Percentiles rank a stretch among this genome's conserved stretches.
phyloP scores from a whole-genome alignment of 2,797 vertebrate species.

The Acrossocheilus fasciatus region DNA sequence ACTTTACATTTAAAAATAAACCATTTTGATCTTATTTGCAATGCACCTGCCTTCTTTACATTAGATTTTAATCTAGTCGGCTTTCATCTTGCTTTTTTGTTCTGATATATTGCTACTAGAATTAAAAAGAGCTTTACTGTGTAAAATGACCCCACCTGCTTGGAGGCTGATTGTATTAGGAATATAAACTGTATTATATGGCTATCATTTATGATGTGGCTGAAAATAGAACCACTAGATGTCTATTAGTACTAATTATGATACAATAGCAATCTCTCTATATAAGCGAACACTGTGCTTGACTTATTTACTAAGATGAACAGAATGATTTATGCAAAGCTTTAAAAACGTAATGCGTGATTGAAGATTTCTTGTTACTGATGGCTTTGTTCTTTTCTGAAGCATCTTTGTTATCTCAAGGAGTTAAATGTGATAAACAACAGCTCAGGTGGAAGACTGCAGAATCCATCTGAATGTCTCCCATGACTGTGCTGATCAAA shows the following conservation, averaged over 20 bases:
- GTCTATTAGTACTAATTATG: slow-evolving; percentile 19
- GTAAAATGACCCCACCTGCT: slow-evolving; percentile 36
- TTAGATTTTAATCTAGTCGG: neutral
- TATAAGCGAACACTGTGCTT: neutral
- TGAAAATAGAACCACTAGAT: slow-evolving; percentile 35
- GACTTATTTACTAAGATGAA: slow-evolving; percentile 1
- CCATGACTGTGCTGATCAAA: slow-evolving; percentile 31
- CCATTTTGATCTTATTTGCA: neutral
- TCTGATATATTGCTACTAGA: neutral
- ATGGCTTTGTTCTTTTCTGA: slow-evolving; percentile 21
- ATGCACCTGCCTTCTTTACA: slow-evolving; percentile 4
- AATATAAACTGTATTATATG: slow-evolving; percentile 36
- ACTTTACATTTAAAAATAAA: too few species aligned
- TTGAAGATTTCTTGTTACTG: neutral
- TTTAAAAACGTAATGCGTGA: neutral
- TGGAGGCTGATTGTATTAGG: slow-evolving; percentile 20
- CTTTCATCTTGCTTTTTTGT: neutral
- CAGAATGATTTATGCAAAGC: neutral
- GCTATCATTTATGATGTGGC: slow-evolving; percentile 24
- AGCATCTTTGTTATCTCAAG: slow-evolving; percentile 17
- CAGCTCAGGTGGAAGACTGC: neutral
- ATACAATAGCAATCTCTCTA: slow-evolving; percentile 45
- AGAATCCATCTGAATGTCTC: slow-evolving; percentile 28
- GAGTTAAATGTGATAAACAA: slow-evolving; percentile 38
- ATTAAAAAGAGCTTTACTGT: neutral